Evolutionary conservation across 2,113 vertebrate genomes (phyloP).

Genomic region (Malaclemys terrapin): DNA sequence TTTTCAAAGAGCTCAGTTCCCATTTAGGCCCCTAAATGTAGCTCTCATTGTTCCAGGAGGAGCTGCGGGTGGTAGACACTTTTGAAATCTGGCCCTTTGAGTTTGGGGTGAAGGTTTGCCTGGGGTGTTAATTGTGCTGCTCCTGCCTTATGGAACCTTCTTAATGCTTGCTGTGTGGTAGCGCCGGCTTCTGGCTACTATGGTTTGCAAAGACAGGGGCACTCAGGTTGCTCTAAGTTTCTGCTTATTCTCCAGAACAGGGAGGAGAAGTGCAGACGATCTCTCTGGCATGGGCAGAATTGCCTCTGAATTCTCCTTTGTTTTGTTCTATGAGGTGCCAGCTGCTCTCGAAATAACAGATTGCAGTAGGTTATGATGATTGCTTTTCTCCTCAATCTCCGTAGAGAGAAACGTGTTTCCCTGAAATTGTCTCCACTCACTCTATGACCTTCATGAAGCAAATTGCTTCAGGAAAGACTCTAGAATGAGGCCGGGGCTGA

Average conservation of each 20-base stretch:
- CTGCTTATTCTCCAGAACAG: fast-evolving
- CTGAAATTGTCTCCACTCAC: slow-evolving; percentile 21
- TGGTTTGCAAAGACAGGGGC: fast-evolving
- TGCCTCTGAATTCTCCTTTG: not conserved
- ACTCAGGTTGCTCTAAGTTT: not conserved
- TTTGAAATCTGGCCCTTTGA: not conserved
- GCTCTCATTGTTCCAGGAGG: fast-evolving
- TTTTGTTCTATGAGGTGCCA: fast-evolving
- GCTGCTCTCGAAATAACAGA: not conserved
- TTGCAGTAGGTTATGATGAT: not conserved
- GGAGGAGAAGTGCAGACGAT: not conserved
- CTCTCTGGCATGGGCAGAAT: not conserved
- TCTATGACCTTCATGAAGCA: not conserved
- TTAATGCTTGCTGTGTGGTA: fast-evolving
- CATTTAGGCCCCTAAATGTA: not conserved
- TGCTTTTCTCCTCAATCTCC: not conserved
- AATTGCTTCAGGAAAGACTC: not conserved
- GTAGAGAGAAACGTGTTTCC: not conserved
- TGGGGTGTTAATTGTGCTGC: no score
- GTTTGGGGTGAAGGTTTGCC: fast-evolving
- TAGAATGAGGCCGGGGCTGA: fast-evolving
- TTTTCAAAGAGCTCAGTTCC: not conserved
- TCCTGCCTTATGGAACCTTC: not conserved
- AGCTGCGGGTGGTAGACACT: no score
- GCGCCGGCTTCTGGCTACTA: not conserved